Evolutionary conservation across 1,140 invertebrate genomes (phyloP).

Genomic region (Armadillidium nasatum): DNA sequence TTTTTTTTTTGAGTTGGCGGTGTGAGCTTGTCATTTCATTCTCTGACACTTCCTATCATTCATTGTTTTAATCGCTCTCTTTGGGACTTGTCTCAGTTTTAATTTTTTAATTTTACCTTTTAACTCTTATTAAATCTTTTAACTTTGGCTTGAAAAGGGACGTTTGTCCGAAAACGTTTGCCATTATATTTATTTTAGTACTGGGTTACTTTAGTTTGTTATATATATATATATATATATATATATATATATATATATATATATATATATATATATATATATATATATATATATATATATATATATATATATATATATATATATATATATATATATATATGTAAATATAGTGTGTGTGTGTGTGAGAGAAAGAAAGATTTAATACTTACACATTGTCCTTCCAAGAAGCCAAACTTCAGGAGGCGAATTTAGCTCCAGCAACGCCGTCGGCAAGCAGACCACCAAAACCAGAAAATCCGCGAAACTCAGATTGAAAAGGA

Average conservation of each 20-base stretch:
- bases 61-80: too few species aligned
- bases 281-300: constrained; percentile 9
- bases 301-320: constrained; percentile 11
- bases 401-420: constrained; percentile 86
- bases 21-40: too few species aligned
- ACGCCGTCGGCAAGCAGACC: constrained; percentile 80
- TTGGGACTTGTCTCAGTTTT: too few species aligned
- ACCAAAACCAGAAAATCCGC: constrained; percentile 84
- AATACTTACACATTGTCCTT: constrained; percentile 81
- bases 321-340: background rate
- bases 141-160: too few species aligned
- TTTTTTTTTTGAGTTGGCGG: too few species aligned
- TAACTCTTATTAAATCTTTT: too few species aligned
- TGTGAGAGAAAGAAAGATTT: background rate
- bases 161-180: too few species aligned
- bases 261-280: constrained; percentile 7
- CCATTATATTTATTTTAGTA: too few species aligned
- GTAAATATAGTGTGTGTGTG: too few species aligned
- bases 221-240: background rate
- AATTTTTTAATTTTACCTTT: too few species aligned
- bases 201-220: too few species aligned
- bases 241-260: constrained; percentile 7
- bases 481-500: constrained; percentile 84
- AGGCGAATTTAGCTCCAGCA: constrained; percentile 81
- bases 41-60: too few species aligned